Conservation (phyloP, 2,113 vertebrate genomes). For the Leptobrachium leishanense region DNA sequence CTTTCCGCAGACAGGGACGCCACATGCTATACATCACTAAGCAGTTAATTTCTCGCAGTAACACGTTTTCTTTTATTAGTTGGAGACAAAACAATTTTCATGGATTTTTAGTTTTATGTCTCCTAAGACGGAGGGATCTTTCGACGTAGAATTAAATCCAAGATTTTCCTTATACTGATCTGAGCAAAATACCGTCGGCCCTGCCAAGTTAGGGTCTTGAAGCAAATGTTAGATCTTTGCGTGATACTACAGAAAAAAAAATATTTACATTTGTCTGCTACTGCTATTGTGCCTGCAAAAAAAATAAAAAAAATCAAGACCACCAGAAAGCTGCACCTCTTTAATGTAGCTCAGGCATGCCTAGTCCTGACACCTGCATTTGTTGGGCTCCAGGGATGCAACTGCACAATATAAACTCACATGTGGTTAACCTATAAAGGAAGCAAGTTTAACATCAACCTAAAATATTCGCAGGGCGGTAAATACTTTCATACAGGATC, state of each 20-base stretch:
- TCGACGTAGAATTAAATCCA: background rate
- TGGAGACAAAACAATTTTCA: constrained; percentile 36
- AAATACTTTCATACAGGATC: too few species aligned
- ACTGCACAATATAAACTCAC: too few species aligned
- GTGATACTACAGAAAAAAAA: background rate
- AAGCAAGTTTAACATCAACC: too few species aligned
- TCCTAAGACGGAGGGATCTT: background rate
- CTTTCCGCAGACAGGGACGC: constrained; percentile 27
- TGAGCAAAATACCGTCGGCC: background rate
- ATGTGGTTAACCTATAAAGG: too few species aligned
- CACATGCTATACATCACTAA: constrained; percentile 18
- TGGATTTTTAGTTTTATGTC: constrained; percentile 32
- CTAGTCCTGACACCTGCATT: background rate
- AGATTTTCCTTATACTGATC: background rate
- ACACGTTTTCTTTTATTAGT: constrained; percentile 39
- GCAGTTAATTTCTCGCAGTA: constrained; percentile 27
- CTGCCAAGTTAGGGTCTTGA: background rate
- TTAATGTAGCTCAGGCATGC: background rate
- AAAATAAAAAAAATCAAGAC: background rate
- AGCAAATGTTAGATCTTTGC: background rate
- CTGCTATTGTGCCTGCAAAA: background rate
- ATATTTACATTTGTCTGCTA: background rate
- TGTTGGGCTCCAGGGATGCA: too few species aligned
- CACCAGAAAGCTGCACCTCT: background rate
- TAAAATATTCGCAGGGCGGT: too few species aligned